A percentile compares a stretch with the other conserved stretches of the same genome.
These are phyloP conservation scores for Ptyas mucosa DNA, from an alignment of 2,113 vertebrate genomes.

Conservation along the genomic window DNA sequence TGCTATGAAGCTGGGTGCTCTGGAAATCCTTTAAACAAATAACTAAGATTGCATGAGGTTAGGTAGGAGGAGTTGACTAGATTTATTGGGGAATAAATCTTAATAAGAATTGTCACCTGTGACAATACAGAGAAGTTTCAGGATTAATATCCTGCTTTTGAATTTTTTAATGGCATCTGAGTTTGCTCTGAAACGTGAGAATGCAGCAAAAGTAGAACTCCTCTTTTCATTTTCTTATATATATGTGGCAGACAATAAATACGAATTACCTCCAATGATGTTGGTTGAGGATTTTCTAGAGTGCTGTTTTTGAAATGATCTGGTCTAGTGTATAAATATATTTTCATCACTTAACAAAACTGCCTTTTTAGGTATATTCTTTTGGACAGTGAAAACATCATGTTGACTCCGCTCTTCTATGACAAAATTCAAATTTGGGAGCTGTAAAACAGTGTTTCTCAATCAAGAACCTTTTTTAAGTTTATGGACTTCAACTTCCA, in stretches of 20 bases:
- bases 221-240: too few species aligned
- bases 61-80: too few species aligned
- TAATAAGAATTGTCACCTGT: too few species aligned
- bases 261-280: background rate
- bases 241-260: background rate
- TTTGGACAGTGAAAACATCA: background rate
- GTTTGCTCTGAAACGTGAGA: too few species aligned
- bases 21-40: too few species aligned
- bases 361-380: background rate
- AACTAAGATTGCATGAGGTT: too few species aligned
- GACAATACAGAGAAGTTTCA: background rate
- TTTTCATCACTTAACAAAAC: background rate
- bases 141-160: too few species aligned
- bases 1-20: too few species aligned
- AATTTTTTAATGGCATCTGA: too few species aligned
- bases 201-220: too few species aligned
- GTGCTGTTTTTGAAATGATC: background rate
- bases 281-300: background rate
- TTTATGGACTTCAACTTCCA: background rate
- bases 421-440: background rate
- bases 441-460: background rate
- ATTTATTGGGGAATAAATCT: too few species aligned
- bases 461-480: background rate
- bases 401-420: background rate
- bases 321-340: background rate